phyloP scores from a whole-genome alignment of 2,888 invertebrate species.

The Alentia gelatinosa region DNA sequence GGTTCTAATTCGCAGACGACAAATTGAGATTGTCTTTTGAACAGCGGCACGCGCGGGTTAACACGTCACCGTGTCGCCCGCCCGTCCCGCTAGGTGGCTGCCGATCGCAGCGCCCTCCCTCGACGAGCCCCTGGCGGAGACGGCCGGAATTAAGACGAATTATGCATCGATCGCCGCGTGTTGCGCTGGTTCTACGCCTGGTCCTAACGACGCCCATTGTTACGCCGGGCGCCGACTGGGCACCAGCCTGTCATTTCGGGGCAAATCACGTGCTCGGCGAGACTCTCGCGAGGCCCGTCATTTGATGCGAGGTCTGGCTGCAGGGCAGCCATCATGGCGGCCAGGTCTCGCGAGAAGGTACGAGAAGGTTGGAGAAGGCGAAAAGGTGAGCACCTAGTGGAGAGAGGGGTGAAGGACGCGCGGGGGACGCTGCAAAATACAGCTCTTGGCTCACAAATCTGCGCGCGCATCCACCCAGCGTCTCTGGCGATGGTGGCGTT shows the following conservation, averaged over 20 bases:
- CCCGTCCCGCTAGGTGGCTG: neutral
- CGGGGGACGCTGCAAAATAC: neutral
- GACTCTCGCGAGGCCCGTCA: slow-evolving; percentile 34
- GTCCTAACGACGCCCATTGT: slow-evolving; percentile 29
- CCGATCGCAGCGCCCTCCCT: neutral
- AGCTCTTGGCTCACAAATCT: neutral
- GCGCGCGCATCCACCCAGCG: neutral
- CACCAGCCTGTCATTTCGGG: slow-evolving; percentile 17
- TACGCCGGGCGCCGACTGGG: neutral
- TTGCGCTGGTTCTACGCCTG: slow-evolving; percentile 2
- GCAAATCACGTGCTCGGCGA: neutral
- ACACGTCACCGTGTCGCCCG: slow-evolving; percentile 31
- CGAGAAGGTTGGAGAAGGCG: neutral
- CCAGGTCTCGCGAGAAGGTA: slow-evolving; percentile 27
- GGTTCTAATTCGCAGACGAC: neutral
- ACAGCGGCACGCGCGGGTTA: neutral
- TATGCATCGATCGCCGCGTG: neutral
- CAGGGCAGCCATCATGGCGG: neutral
- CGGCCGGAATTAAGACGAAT: slow-evolving; percentile 30
- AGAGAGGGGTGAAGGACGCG: neutral
- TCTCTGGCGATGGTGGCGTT: neutral
- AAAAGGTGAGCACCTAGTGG: neutral
- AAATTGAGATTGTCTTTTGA: slow-evolving; percentile 38
- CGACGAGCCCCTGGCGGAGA: neutral
- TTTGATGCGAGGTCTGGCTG: neutral